Base-by-base conservation (phyloP, 2,888 invertebrate species). In the Scrobipalpa atriplicella region DNA sequence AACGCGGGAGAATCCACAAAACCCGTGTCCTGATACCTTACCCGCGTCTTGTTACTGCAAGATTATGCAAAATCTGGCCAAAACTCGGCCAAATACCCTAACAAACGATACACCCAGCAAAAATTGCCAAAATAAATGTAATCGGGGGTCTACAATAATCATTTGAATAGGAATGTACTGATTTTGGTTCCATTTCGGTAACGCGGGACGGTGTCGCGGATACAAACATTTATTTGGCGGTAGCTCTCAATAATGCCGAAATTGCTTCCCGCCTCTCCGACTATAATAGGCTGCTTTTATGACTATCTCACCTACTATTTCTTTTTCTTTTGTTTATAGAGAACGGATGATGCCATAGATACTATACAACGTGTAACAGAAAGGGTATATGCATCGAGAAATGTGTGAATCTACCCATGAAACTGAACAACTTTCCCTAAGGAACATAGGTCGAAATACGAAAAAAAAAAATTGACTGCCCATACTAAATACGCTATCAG, bases 141-240 rank as follows among this genome's bases (percentile, higher is more conserved):
- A 90, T 88, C 81, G 85, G 78, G 81, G 82, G 78, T 81, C 82
- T 84, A 89, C 89, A 90, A 90, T 90, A 90, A 90, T 89, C 89
- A 89, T 91, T 91, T 91, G 90, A 90, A 90, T 91, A 88, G 82
- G 84, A 91, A 91, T 90, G 85, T 87, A 85, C 88, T 84, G 89
- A 90, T 90, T 90, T 88, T 73, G 77, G 64, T 64, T 13, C 38
- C 64, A 54, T 64, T 54, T 38, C 77, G 71, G 71, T 72, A 71
- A 73, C 71, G 68, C 52, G 72, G 71, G 54, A 38, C 56, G 38
- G 43, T 75, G 72, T 71, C 68, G 75, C 73, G 76, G 58, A 58
- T 36, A 58, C 58, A 58, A 78, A 80, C 78, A 76, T 79, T 78
- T 77, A 77, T 78, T 74, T 71, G 67, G 68, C 69, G 71, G 69